Evolutionary conservation across 2,113 vertebrate species (phyloP), one percentile per base, ranked within the genome.

Genomic region (Planiliza haematocheilus): DNA sequence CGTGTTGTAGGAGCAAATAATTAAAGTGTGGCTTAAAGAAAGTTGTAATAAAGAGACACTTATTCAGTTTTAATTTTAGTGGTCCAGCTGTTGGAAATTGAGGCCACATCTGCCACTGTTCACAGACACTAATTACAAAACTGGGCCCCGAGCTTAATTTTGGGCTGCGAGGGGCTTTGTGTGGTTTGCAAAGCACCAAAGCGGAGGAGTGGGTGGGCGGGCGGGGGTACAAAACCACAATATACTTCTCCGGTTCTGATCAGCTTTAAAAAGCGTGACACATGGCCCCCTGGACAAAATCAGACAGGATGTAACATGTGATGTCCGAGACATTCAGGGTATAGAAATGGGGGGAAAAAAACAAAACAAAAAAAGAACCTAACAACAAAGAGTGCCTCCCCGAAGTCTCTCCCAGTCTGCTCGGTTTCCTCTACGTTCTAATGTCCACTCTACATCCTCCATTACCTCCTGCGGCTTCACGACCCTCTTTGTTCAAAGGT

Each of bases 261-360:
- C 74, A 74, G 62, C 67, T 81, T 81, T 74, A 74, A 83, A 82
- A 80, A 50, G 71, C 65, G 74, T 93, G 92, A 91, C 88, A 83
- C 91, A 92, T 48, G 67, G 10, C 74, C 83, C 75, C 83, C 86
- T 53, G 68, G 82, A 80, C 65, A 34, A 75, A 73, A 78, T 78
- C 73, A 85, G 86, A 89, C 88, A 88, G 86, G 86, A 89, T 83
- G 66, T 79, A 71, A 82, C 79, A 81, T 61, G 74, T 72, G 79
- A 83, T 50, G 51, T 79, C 77, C 68, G 34, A 57, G 11, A 70
- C 69, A 49, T 75, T 86, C 57, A 81, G 81, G 53, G 78, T 52
- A 79, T 36, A 65, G 41, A 59, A 55, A 57, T 42, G 1, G 20
- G 20, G 39, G 39, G 34, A 42, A 38, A 17, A 6, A 18, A 34